Evolutionary conservation across 2,113 vertebrate species (phyloP).

Genomic region (Rattus norvegicus): DNA sequence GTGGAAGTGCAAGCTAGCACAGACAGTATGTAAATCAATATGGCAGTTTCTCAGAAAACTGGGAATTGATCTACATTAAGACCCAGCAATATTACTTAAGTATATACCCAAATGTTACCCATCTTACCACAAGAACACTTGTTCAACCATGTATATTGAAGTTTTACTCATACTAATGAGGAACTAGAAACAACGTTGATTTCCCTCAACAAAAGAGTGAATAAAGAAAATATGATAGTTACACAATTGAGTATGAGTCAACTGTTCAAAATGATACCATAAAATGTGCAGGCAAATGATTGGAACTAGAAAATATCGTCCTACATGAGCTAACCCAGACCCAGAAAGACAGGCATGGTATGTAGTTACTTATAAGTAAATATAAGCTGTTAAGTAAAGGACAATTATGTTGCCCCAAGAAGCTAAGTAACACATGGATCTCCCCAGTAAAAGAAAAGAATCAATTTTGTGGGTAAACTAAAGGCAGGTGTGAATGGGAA

Average conservation of each 20-base stretch:
- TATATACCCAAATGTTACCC: neutral
- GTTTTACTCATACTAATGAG: neutral
- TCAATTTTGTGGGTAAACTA: neutral
- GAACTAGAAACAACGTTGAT: neutral
- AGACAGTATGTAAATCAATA: neutral
- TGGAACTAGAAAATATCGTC: neutral
- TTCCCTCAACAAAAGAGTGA: neutral
- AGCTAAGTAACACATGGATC: neutral
- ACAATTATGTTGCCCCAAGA: neutral
- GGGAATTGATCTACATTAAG: neutral
- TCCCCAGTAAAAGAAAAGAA: neutral
- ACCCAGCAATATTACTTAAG: neutral
- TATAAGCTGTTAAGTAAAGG: neutral
- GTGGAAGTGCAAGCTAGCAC: neutral
- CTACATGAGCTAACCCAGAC: neutral
- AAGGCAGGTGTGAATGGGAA: neutral
- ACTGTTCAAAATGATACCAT: neutral
- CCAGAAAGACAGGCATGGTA: neutral
- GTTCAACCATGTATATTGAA: too few species aligned
- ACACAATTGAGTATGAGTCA: neutral
- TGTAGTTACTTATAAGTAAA: neutral
- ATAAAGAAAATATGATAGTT: neutral
- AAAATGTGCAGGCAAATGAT: neutral
- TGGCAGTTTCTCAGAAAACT: neutral
- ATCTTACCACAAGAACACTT: neutral